Evolutionary conservation across 2,113 vertebrate genomes (phyloP).

Genomic region (Bos indicus): DNA sequence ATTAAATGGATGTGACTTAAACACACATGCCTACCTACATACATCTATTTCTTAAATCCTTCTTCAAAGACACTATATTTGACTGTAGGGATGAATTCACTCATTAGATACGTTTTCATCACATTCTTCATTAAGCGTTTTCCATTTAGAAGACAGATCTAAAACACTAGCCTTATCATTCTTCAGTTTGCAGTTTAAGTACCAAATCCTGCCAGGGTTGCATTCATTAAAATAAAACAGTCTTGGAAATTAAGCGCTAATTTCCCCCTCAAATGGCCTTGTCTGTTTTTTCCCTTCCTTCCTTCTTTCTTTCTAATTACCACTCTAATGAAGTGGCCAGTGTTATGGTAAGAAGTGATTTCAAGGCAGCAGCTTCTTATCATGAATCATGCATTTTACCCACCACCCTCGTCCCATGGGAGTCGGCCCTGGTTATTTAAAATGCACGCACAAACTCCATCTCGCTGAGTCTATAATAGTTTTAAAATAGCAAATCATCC

Average conservation of each 20-base stretch:
- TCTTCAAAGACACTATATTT: not conserved
- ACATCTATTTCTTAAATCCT: not conserved
- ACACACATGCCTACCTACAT: not conserved
- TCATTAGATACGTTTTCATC: constrained; percentile 32
- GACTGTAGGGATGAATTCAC: not conserved
- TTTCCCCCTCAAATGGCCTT: constrained; percentile 55
- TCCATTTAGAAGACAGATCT: constrained; percentile 58
- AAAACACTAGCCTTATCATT: constrained; percentile 31
- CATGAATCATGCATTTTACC: constrained; percentile 32
- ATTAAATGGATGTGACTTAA: not conserved
- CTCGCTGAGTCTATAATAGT: constrained; percentile 44
- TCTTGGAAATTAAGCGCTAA: constrained; percentile 69
- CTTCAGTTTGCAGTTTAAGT: constrained; percentile 52
- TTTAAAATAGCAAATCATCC: constrained; percentile 39
- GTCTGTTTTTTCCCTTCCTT: not conserved
- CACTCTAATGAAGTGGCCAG: constrained; percentile 62
- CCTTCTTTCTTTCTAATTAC: constrained; percentile 51
- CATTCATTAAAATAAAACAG: constrained; percentile 66
- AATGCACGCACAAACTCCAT: constrained; percentile 27
- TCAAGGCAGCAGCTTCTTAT: constrained; percentile 53
- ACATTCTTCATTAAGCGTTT: not conserved
- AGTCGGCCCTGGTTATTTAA: constrained; percentile 25
- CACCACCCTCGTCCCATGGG: not conserved
- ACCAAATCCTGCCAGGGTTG: constrained; percentile 59
- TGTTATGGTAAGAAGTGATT: constrained; percentile 54